Conservation (phyloP, 2,797 vertebrate species). For the Gadopsis marmoratus region DNA sequence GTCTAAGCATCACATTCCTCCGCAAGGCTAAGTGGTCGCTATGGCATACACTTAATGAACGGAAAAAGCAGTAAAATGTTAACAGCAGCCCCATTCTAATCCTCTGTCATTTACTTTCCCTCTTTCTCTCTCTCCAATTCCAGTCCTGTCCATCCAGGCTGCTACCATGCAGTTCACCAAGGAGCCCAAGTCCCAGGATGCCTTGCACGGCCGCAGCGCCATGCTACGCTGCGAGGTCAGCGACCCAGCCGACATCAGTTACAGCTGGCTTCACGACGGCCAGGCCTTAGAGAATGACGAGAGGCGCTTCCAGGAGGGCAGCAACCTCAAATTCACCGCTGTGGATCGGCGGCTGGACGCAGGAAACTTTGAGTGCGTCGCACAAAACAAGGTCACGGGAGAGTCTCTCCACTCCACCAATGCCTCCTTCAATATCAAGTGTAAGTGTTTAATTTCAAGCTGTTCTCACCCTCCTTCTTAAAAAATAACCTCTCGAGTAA, state of each 20-base stretch:
- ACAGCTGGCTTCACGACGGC: constrained; percentile 90
- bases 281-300: constrained; percentile 82
- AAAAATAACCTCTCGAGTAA: constrained; percentile 16
- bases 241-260: constrained; percentile 74
- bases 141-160: constrained; percentile 84
- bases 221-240: constrained; percentile 96
- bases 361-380: constrained; percentile 92
- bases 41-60: constrained; percentile 71
- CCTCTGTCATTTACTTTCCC: constrained; percentile 55
- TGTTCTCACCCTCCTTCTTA: constrained; percentile 11
- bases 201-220: constrained; percentile 93
- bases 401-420: constrained; percentile 87
- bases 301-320: constrained; percentile 91
- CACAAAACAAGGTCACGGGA: constrained; percentile 72
- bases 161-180: constrained; percentile 90
- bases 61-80: constrained; percentile 80
- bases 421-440: constrained; percentile 98
- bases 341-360: constrained; percentile 90
- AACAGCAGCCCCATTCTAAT: constrained; percentile 68
- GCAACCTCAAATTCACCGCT: constrained; percentile 92
- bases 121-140: constrained; percentile 26
- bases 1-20: constrained; percentile 76
- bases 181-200: constrained; percentile 97
- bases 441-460: constrained; percentile 85
- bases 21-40: constrained; percentile 58